Percentiles rank a stretch among this genome's conserved stretches.
These are phyloP conservation scores for Amiota communis DNA, from an alignment of 2,888 invertebrate genomes.

Conservation along the genomic window DNA sequence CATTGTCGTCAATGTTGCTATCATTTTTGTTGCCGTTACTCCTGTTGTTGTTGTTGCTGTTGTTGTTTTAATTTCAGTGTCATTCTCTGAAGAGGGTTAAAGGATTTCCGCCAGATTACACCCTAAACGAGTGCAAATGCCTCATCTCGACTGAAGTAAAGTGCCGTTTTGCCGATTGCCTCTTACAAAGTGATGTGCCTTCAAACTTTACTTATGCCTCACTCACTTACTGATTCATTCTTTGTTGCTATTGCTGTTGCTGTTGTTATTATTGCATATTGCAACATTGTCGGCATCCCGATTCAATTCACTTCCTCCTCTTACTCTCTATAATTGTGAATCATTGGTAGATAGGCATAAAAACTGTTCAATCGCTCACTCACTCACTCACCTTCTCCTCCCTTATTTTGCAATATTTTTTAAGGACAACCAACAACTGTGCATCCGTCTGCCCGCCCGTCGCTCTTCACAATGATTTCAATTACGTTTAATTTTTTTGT, in stretches of 20 bases:
- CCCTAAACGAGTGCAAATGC: conserved; percentile 56
- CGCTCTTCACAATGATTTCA: conserved; percentile 40
- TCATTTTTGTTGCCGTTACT: not conserved
- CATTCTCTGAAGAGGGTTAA: conserved; percentile 66
- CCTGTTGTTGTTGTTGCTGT: conserved; percentile 43
- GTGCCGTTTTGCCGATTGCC: conserved; percentile 1
- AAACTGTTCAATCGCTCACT: not conserved
- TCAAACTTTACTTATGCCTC: too few relatives aligned
- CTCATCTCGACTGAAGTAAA: too few relatives aligned
- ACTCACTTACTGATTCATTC: conserved; percentile 38
- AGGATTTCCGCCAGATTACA: conserved; percentile 65
- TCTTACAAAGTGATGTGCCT: too few relatives aligned
- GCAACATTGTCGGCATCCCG: not conserved
- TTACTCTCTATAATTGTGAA: not conserved
- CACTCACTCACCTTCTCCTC: too few relatives aligned
- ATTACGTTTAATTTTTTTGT: conserved; percentile 22
- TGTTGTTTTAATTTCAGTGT: conserved; percentile 58
- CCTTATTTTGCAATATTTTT: too few relatives aligned
- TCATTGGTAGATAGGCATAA: not conserved
- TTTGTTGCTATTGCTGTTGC: not conserved
- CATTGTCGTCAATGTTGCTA: not conserved
- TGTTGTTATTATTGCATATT: conserved; percentile 18
- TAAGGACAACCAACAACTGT: too few relatives aligned
- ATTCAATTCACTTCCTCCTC: not conserved
- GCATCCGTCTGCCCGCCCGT: not conserved